These are phyloP conservation scores for Drosophila murphyi DNA, from an alignment of 1,140 invertebrate species.

Conservation along the genomic window DNA sequence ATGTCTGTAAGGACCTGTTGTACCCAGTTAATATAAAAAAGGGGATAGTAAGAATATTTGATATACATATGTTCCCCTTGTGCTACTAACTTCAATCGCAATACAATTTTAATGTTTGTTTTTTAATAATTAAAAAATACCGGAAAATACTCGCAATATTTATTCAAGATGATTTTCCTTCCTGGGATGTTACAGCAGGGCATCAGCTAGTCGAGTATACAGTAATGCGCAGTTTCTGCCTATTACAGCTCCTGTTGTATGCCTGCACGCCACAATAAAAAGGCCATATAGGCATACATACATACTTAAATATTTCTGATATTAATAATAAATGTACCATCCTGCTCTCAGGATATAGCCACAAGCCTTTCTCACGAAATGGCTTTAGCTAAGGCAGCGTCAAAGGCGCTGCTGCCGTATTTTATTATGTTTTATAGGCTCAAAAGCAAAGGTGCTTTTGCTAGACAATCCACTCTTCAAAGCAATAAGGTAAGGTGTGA, in stretches of 20 bases:
- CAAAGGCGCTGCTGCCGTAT: conserved; percentile 10
- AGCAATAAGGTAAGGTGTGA: conserved; percentile 18
- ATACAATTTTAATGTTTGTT: no score
- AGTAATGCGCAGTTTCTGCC: not conserved
- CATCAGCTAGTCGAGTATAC: not conserved
- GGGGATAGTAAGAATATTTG: no score
- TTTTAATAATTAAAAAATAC: no score
- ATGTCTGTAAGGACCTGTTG: not conserved
- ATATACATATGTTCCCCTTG: not conserved
- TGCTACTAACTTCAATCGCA: no score
- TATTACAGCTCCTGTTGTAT: conserved; percentile 26
- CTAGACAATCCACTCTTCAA: conserved; percentile 2
- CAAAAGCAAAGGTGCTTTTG: conserved; percentile 30
- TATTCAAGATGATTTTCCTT: no score
- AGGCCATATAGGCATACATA: conserved; percentile 10
- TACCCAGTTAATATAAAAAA: not conserved
- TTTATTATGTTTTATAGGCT: conserved; percentile 68
- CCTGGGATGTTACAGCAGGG: not conserved
- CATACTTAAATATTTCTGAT: conserved; percentile 40
- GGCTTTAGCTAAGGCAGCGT: conserved; percentile 40
- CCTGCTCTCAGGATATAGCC: conserved; percentile 9
- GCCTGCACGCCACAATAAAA: conserved; percentile 42
- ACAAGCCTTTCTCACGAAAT: conserved; percentile 35
- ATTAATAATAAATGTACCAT: conserved; percentile 55
- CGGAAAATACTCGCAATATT: no score